Percentiles rank a stretch among this genome's conserved stretches.
These are phyloP conservation scores for Entomobrya multifasciata DNA, from an alignment of 2,888 invertebrate species.

Conservation along the genomic window DNA sequence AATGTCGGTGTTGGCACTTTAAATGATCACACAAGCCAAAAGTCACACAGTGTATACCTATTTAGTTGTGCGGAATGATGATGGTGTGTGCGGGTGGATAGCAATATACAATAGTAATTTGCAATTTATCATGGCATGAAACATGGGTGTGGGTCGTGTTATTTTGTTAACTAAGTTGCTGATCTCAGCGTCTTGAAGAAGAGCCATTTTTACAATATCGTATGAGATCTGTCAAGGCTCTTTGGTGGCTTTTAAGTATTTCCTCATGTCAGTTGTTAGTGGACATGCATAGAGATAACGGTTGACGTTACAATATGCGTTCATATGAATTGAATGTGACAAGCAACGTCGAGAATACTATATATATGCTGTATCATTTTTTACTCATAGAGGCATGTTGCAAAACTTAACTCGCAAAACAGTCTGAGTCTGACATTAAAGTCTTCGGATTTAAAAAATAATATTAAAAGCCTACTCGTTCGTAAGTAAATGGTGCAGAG, in stretches of 20 bases:
- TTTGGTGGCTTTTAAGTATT: conserved; percentile 53
- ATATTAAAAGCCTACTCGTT: no score
- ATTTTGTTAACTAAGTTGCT: conserved; percentile 1
- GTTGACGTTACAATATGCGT: background rate
- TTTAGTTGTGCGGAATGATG: conserved; percentile 23
- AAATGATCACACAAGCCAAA: conserved; percentile 24
- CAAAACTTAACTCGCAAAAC: no score
- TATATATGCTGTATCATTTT: background rate
- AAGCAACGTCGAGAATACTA: background rate
- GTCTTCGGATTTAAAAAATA: background rate
- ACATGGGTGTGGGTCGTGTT: conserved; percentile 45
- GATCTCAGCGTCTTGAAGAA: conserved; percentile 19
- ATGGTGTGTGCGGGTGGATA: conserved; percentile 52
- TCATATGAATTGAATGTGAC: background rate
- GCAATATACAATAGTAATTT: conserved; percentile 39
- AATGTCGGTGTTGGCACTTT: conserved; percentile 17
- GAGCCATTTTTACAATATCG: conserved; percentile 48
- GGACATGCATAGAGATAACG: background rate
- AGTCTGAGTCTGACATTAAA: no score
- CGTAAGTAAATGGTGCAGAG: background rate
- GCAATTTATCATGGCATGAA: conserved; percentile 52
- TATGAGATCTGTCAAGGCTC: conserved; percentile 57
- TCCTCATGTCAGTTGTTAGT: conserved; percentile 40
- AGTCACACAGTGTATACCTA: background rate
- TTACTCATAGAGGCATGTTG: no score